phyloP scores from a whole-genome alignment of 2,797 vertebrate species.

The Buceros bicornis region DNA sequence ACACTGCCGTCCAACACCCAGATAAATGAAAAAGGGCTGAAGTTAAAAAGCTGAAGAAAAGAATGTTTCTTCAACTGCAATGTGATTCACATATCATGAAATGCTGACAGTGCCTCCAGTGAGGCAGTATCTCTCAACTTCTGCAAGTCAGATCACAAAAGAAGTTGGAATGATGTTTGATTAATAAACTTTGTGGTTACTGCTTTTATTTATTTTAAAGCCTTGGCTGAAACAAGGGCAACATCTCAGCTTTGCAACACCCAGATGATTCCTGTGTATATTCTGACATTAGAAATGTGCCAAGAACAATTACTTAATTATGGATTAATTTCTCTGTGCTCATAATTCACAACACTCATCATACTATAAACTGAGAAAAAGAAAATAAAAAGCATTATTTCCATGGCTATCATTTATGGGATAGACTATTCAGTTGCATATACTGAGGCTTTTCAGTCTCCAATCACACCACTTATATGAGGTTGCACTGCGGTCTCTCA shows the following conservation, averaged over 20 bases:
- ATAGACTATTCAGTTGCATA: background rate
- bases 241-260: background rate
- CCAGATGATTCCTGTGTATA: background rate
- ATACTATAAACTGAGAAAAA: slow-evolving; percentile 7
- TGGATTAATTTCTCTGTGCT: slow-evolving; percentile 5
- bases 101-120: background rate
- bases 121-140: slow-evolving; percentile 2
- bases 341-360: background rate
- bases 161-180: background rate
- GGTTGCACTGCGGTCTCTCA: background rate
- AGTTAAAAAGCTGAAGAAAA: slow-evolving; percentile 25
- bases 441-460: background rate
- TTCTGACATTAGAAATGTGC: background rate
- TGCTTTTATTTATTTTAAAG: background rate
- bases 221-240: background rate
- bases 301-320: background rate
- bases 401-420: background rate
- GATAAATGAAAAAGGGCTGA: background rate
- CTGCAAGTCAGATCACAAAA: slow-evolving; percentile 23
- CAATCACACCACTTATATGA: background rate
- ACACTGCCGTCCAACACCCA: background rate
- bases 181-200: background rate
- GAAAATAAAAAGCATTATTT: slow-evolving; percentile 27
- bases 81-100: slow-evolving; percentile 23
- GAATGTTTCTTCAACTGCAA: slow-evolving; percentile 43